These are phyloP conservation scores for Tupaia chinensis DNA, from an alignment of 2,113 vertebrate species.

Conservation along the genomic window DNA sequence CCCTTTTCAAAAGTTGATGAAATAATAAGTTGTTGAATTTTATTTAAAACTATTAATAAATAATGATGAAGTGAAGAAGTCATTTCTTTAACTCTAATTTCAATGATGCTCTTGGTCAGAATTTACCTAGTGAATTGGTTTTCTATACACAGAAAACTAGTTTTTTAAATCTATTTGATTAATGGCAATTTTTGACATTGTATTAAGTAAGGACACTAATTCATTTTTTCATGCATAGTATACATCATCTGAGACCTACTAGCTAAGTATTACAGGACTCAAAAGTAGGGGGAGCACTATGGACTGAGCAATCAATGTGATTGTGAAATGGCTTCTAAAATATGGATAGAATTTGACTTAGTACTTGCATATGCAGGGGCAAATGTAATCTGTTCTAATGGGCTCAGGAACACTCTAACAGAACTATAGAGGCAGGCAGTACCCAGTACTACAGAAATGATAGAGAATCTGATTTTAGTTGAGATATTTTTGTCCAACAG, in stretches of 20 bases:
- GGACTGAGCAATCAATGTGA: neutral
- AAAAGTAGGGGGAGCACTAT: neutral
- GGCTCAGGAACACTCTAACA: neutral
- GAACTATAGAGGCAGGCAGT: neutral
- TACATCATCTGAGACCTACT: neutral
- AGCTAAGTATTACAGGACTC: neutral
- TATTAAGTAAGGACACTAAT: neutral
- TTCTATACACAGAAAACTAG: neutral
- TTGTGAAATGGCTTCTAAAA: neutral
- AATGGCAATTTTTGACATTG: neutral
- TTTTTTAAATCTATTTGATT: neutral
- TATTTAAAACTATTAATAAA: neutral
- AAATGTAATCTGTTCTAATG: neutral
- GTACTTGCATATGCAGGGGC: neutral
- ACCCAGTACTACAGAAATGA: neutral
- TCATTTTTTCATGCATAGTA: neutral
- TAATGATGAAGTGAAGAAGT: neutral
- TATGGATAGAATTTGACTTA: neutral
- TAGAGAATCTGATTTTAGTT: neutral
- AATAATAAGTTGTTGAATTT: neutral
- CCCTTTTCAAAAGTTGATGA: neutral
- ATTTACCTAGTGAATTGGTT: neutral
- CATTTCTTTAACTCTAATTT: conserved; percentile 1
- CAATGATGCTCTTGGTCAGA: neutral
- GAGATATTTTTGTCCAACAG: neutral